A percentile compares a stretch with the other conserved stretches of the same genome.
These are phyloP conservation scores for Yponomeuta sedellus DNA, from an alignment of 2,888 invertebrate species.

Conservation along the genomic window DNA sequence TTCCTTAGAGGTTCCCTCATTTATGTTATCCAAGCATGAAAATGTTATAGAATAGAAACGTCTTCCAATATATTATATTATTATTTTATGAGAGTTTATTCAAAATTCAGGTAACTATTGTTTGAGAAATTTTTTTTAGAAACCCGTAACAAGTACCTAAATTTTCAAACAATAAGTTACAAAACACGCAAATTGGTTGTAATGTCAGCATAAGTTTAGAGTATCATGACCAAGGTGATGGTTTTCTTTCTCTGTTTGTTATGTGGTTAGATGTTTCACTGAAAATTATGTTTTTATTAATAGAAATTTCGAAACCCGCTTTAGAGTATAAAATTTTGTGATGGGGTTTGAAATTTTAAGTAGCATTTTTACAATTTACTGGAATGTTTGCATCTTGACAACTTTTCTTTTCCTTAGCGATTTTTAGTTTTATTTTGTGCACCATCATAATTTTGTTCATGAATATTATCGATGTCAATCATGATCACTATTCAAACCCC, in stretches of 20 bases:
- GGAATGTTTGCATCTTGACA: conserved; percentile 77
- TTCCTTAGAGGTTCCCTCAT: conserved; percentile 29
- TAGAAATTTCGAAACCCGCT: conserved; percentile 47
- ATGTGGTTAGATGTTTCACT: background rate
- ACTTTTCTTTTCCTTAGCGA: conserved; percentile 62
- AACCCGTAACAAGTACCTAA: background rate
- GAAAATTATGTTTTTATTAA: background rate
- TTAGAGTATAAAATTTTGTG: conserved; percentile 56
- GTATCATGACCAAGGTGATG: conserved; percentile 38
- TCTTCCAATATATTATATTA: background rate
- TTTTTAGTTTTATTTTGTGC: conserved; percentile 37
- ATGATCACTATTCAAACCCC: conserved; percentile 67
- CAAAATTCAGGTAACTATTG: background rate
- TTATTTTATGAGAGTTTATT: background rate
- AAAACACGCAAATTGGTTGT: conserved; percentile 17
- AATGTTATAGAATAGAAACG: background rate
- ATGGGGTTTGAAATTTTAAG: conserved; percentile 74
- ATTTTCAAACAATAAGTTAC: conserved; percentile 29
- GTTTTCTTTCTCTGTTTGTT: conserved; percentile 28
- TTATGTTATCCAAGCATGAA: conserved; percentile 42
- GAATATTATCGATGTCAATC: conserved; percentile 38
- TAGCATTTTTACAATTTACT: conserved; percentile 49
- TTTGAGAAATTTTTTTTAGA: background rate
- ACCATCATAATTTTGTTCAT: conserved; percentile 38
- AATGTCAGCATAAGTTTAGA: conserved; percentile 14